Evolutionary conservation across 2,888 invertebrate species (phyloP).

Genomic region (Leptarthrus brevirostris): DNA sequence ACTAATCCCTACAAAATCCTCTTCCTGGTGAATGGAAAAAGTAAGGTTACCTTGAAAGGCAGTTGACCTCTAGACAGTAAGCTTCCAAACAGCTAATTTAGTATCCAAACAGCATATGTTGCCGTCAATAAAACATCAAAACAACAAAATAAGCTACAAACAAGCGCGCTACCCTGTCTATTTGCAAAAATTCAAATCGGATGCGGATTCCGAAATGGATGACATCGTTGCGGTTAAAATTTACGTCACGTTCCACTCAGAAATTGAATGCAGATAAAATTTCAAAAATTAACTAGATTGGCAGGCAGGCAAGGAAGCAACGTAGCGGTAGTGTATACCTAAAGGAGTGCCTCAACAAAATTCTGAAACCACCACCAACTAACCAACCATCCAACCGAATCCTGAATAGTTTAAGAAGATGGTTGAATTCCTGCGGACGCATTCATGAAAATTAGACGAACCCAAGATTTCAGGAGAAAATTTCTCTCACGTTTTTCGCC

Average conservation of each 20-base stretch:
- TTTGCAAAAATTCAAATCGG: background rate
- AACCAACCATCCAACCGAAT: too few relatives aligned
- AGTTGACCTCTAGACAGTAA: too few relatives aligned
- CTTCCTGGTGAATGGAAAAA: too few relatives aligned
- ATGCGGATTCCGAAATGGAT: too few relatives aligned
- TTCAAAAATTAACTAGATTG: conserved; percentile 1
- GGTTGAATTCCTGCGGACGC: background rate
- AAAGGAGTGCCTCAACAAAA: background rate
- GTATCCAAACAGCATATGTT: too few relatives aligned
- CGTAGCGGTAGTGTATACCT: background rate
- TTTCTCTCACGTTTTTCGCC: conserved; percentile 3
- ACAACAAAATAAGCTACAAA: too few relatives aligned
- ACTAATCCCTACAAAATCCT: too few relatives aligned
- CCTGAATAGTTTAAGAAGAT: background rate
- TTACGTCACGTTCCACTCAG: background rate
- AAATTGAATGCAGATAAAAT: conserved; percentile 1
- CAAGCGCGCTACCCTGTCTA: background rate
- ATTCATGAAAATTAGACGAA: background rate
- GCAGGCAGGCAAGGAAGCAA: background rate
- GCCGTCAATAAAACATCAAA: too few relatives aligned
- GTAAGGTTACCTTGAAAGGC: too few relatives aligned
- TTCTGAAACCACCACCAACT: background rate
- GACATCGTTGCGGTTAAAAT: background rate
- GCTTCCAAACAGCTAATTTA: too few relatives aligned
- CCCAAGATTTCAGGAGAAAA: background rate